Evolutionary conservation across 2,888 invertebrate species (phyloP).

Genomic region (Galeruca laticollis): DNA sequence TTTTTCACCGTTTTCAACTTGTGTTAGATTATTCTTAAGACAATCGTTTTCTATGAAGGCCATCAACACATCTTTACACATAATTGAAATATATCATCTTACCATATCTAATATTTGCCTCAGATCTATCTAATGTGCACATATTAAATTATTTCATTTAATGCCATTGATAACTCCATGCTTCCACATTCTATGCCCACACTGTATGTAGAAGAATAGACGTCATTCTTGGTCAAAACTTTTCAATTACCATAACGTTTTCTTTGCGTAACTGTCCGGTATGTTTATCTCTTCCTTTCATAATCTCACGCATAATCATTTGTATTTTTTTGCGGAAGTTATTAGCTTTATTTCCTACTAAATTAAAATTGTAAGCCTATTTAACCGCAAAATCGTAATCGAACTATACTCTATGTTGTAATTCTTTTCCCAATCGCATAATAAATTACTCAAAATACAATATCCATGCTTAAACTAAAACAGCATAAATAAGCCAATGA

Average conservation of each 20-base stretch:
- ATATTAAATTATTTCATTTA: no score
- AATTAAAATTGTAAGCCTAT: background rate
- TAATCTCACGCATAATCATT: background rate
- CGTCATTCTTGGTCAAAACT: no score
- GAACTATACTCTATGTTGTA: constrained; percentile 12
- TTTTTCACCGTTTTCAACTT: no score
- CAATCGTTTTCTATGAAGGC: no score
- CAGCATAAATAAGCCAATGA: constrained; percentile 22
- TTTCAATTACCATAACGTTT: background rate
- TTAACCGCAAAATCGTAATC: constrained; percentile 27
- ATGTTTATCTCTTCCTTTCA: background rate
- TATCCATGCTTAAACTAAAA: constrained; percentile 9
- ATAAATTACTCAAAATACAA: constrained; percentile 6
- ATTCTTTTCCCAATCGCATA: background rate
- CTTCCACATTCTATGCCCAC: no score
- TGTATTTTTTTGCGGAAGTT: constrained; percentile 7
- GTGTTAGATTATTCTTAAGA: no score
- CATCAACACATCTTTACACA: no score
- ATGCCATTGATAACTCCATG: no score
- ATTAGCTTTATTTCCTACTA: background rate
- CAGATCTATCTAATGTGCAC: no score
- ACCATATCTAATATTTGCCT: no score
- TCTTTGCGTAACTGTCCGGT: background rate
- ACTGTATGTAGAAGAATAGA: no score
- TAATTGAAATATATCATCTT: no score